Evolutionary conservation across 2,113 vertebrate genomes (phyloP), one percentile per base, ranked within the genome.

Genomic region (Sterna hirundo): DNA sequence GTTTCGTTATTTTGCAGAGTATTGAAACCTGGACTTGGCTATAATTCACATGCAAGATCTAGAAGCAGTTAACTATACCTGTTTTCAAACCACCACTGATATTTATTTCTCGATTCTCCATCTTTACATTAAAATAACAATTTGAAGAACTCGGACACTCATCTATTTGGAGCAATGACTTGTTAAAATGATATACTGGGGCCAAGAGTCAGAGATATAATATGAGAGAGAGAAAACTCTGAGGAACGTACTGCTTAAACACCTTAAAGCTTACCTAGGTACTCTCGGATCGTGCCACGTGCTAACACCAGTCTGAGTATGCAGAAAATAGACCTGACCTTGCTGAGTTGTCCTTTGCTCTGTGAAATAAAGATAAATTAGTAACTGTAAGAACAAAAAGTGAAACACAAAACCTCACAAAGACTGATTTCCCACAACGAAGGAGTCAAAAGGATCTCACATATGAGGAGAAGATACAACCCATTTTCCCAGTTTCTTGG

Each of bases 261-360:
- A 40, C 42, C 49, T 52, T 54, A 58, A 72, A 29, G 77, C 98
- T 98, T 98, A 99, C 99, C 99, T 98, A 60, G 99, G 99, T 64
- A 99, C 99, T 77, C 99, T 97, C 75, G 99, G 99, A 95, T 99
- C 99, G 6, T 99, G 99, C 99, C 99, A 99, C 0, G 99, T 99
- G 98, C 99, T 99, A 96, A 99, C 99, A 88, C 99, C 99, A 55
- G 99, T 99, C 97, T 99, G 99, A 57, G 99, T 99, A 78, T 99
- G 99, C 54, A 99, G 98, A 96, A 99, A 99, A 97, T 99, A 99
- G 47, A 99, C 99, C 92, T 99, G 99, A 77, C 99, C 99, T 96
- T 99, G 99, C 83, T 99, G 99, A 36, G 99, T 99, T 11, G 99
- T 99, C 97, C 99, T 99, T 98, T 99, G 99, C 83, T 99, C 99